Percentiles rank a stretch among this genome's conserved stretches.
Conservation (phyloP, 2,797 vertebrate species). For the Centroberyx gerrardi region DNA sequence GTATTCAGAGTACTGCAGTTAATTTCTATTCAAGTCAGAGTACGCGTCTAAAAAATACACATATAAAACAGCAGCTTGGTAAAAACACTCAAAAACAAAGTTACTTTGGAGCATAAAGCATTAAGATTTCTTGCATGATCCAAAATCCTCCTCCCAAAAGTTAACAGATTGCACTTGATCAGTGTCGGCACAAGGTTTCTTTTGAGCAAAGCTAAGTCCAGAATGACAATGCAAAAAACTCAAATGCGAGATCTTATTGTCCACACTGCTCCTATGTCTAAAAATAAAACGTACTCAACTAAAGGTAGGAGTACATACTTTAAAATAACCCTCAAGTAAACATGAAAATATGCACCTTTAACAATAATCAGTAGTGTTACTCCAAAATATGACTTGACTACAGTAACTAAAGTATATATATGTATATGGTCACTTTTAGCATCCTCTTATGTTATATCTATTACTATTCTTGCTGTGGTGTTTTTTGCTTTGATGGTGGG, state of each 20-base stretch:
- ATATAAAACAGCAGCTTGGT: background rate
- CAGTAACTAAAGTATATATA: too few relatives aligned
- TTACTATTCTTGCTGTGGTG: background rate
- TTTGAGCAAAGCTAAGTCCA: background rate
- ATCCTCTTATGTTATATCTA: background rate
- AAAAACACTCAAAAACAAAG: background rate
- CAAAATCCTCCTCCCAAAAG: too few relatives aligned
- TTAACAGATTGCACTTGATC: background rate
- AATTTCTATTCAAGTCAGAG: slow-evolving; percentile 28
- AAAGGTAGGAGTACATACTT: background rate
- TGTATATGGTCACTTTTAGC: background rate
- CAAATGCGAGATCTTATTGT: background rate
- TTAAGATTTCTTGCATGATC: too few relatives aligned
- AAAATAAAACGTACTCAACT: background rate
- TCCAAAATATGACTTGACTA: too few relatives aligned
- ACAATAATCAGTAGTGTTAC: too few relatives aligned
- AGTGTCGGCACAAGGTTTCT: background rate
- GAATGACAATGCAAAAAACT: background rate
- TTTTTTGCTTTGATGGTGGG: too few relatives aligned
- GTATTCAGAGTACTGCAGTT: slow-evolving; percentile 19
- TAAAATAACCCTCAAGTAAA: background rate
- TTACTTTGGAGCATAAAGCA: too few relatives aligned
- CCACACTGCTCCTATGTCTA: background rate
- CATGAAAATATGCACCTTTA: background rate
- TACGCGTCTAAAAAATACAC: slow-evolving; percentile 6